These are phyloP conservation scores for Chironomus tepperi DNA, from an alignment of 1,140 invertebrate genomes.

Conservation along the genomic window DNA sequence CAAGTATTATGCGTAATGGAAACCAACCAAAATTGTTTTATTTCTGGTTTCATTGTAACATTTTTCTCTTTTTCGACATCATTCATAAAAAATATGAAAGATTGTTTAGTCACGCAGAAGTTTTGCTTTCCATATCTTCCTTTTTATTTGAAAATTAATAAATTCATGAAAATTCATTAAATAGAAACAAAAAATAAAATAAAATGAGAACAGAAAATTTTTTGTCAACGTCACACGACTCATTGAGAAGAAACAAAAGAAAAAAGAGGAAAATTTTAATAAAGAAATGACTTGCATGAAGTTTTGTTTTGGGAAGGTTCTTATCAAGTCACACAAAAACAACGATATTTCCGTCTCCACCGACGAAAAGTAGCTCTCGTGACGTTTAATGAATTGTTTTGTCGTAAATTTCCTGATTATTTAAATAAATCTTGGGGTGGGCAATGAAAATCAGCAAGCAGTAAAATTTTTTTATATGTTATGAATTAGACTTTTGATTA, in stretches of 20 bases:
- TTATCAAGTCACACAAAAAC: neutral
- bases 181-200: neutral
- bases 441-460: neutral
- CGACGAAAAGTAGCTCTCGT: neutral
- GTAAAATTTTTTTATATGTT: neutral
- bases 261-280: neutral
- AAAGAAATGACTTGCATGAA: neutral
- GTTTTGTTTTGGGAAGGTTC: neutral
- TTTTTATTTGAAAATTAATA: no score
- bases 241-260: neutral
- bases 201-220: no score
- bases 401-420: neutral
- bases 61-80: neutral
- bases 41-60: neutral
- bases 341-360: neutral
- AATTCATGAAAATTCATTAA: neutral
- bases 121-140: no score
- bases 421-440: neutral
- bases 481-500: no score
- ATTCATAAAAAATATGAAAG: neutral
- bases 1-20: neutral
- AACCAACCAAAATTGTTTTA: neutral
- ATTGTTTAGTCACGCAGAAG: neutral
- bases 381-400: neutral
- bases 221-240: neutral